phyloP scores from a whole-genome alignment of 2,888 invertebrate species.

The Ptychoptera albimana region DNA sequence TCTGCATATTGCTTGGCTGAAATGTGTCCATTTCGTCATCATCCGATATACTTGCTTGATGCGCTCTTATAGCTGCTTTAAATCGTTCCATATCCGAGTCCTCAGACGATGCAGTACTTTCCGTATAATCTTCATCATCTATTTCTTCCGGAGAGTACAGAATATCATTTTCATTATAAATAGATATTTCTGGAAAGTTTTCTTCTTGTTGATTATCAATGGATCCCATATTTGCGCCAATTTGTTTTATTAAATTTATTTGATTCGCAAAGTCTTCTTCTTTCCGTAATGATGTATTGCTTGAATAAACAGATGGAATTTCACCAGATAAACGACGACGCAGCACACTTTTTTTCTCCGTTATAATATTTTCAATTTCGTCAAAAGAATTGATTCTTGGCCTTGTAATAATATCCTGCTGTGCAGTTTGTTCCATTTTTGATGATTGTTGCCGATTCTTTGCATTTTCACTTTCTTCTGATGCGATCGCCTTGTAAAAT shows the following conservation, averaged over 20 bases:
- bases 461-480: conserved; percentile 48
- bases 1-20: conserved; percentile 43
- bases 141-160: not conserved
- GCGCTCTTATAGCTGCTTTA: conserved; percentile 26
- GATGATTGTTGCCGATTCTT: conserved; percentile 17
- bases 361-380: conserved; percentile 29
- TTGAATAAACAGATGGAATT: conserved; percentile 18
- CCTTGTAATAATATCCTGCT: conserved; percentile 16
- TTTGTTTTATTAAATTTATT: conserved; percentile 23
- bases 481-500: conserved; percentile 60
- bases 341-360: conserved; percentile 32
- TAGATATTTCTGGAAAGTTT: not conserved
- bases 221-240: conserved; percentile 16
- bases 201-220: not conserved
- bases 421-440: conserved; percentile 7
- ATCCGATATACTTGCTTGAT: conserved; percentile 18
- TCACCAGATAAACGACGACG: conserved; percentile 35
- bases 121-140: conserved; percentile 42
- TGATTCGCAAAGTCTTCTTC: not conserved
- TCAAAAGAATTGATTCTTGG: conserved; percentile 37
- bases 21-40: conserved; percentile 48
- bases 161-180: conserved; percentile 1
- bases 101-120: conserved; percentile 40
- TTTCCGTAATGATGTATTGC: conserved; percentile 15
- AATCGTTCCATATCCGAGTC: conserved; percentile 28